Evolutionary conservation across 1,140 invertebrate species (phyloP), one percentile per base, ranked within the genome.

Genomic region (Belonocnema kinseyi): DNA sequence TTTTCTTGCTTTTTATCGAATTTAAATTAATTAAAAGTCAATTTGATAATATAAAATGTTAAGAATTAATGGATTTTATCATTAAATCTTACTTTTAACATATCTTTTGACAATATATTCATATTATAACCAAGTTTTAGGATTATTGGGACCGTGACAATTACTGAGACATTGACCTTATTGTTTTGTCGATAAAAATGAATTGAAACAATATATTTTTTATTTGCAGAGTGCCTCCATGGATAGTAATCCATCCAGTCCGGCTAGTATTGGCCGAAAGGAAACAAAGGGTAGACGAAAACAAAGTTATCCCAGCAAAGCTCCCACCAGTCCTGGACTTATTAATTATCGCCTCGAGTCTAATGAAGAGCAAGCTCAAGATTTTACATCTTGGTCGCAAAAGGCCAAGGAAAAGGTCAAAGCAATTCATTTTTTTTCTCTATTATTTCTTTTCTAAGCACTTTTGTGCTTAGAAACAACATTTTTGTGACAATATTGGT

Each of bases 291-390:
- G 93, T 77, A 92, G 94, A 66, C 92, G 95, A 84, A 96, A 96
- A 88, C 95, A 96, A 87, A 95, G 94, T 86, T 95, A 93, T 88
- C 95, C 95, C 2, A 94, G 94, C 71, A 93, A 93, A 83, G 93
- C 94, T 71, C 94, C 94, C 72, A 93, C 93, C 40, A 90, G 91
- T 79, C 90, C 90, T 13, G 91, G 92, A 53, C 50, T 88, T 50
- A 73, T 88, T 19, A 87, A 88, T 84, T 92, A 91, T 76, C 87
- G 89, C 19, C 85, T 91, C 0, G 90, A 91, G 51, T 83, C 88
- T 2, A 88, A 83, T 66, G 90, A 91, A 46, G 91, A 92, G 53
- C 89, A 90, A 70, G 90, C 89, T 2, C 90, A 90, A 40, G 90
- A 91, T 85, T 91, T 91, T 73, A 91, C 89, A 2, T 78, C 87